A percentile compares a stretch with the other conserved stretches of the same genome.
Evolutionary conservation across 2,797 vertebrate genomes (phyloP).

Genomic region (Todus mexicanus): DNA sequence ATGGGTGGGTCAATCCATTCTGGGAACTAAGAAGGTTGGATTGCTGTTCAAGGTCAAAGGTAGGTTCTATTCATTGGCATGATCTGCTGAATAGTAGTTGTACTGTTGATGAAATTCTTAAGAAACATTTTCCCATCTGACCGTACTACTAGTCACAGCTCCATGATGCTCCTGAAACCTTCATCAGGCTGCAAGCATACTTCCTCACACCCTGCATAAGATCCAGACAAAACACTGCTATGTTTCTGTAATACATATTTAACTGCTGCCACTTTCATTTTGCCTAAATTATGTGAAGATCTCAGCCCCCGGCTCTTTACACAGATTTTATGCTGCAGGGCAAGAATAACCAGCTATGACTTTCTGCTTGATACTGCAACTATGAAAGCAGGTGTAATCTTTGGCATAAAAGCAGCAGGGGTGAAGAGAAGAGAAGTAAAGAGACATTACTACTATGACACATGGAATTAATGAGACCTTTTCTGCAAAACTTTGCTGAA

Average conservation of each 20-base stretch:
- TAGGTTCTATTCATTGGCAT: background rate
- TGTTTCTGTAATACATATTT: background rate
- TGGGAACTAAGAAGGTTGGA: background rate
- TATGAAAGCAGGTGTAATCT: background rate
- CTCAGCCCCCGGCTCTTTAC: background rate
- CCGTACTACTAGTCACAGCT: background rate
- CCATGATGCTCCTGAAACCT: background rate
- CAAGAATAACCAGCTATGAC: background rate
- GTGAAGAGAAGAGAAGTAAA: background rate
- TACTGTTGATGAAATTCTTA: background rate
- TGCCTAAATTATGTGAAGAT: background rate
- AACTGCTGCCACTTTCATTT: background rate
- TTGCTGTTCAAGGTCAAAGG: background rate
- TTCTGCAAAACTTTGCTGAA: background rate
- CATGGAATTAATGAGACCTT: conserved; percentile 25
- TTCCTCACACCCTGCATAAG: background rate
- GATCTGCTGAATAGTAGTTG: background rate
- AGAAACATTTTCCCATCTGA: background rate
- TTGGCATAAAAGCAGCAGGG: background rate
- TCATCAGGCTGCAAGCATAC: background rate
- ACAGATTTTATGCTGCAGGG: background rate
- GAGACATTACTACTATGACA: background rate
- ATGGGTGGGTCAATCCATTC: background rate
- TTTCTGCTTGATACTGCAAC: background rate
- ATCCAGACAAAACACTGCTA: background rate